A percentile compares a stretch with the other conserved stretches of the same genome.
These are phyloP conservation scores for Riparia riparia DNA, from an alignment of 2,113 vertebrate species.

Conservation along the genomic window DNA sequence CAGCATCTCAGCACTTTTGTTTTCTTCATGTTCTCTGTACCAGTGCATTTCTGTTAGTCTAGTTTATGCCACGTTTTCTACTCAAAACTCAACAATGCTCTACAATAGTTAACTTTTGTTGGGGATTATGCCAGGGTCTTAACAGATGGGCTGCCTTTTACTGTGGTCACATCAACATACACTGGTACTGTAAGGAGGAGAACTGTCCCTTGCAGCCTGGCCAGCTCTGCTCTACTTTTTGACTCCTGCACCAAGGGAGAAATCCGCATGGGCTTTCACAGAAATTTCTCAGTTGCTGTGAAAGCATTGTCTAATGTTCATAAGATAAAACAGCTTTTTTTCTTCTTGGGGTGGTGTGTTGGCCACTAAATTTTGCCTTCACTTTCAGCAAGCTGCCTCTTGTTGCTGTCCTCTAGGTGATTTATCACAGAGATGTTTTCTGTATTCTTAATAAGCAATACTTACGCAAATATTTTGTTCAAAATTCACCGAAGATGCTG, in stretches of 20 bases:
- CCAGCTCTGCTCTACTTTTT: not conserved
- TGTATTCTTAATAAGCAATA: not conserved
- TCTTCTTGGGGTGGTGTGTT: rapidly evolving
- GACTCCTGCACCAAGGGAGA: not conserved
- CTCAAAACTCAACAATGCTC: not conserved
- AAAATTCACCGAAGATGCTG: not conserved
- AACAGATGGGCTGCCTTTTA: not conserved
- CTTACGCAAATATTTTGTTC: not conserved
- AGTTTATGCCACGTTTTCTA: not conserved
- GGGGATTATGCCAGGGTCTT: not conserved
- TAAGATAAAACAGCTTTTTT: not conserved
- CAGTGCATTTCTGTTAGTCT: not conserved
- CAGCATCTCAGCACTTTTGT: not conserved
- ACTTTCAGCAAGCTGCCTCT: not conserved
- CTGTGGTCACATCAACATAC: not conserved
- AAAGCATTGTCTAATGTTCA: not conserved
- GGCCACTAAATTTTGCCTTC: not conserved
- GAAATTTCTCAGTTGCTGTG: not conserved
- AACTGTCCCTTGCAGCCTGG: not conserved
- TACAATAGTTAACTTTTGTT: not conserved
- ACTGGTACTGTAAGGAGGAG: not conserved
- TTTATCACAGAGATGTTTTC: not conserved
- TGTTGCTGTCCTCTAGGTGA: not conserved
- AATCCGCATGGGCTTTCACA: not conserved
- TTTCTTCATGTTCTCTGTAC: not conserved